Base-by-base conservation (phyloP, 2,888 invertebrate species). In the Andricus quercusramuli region DNA sequence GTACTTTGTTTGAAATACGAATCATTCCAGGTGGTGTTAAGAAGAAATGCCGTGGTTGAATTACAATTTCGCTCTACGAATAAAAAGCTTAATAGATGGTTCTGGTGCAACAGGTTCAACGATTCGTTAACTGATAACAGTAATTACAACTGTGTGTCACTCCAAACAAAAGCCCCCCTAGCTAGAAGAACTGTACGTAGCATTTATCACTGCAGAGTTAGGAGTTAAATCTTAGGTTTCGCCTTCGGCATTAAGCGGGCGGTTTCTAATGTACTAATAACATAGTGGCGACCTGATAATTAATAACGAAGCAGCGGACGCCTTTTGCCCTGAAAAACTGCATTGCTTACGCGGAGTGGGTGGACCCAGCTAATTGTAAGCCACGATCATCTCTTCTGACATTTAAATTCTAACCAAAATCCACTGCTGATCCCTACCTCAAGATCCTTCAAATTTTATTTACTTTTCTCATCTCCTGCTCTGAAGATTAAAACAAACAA, bases 211-310 rank as follows among this genome's bases (percentile, higher is more conserved):
- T 85, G 85, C 82, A 87, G 88, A 88, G 88, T 90, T 89, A 86
- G 88, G 86, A 84, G 84, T 85, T 86, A 83, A 84, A 81, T 84
- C 84, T 84, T 81, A 83, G 79, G 66, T 88, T 82, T 85, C 78
- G 88, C 88, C 86, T 78, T 83, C 82, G 88, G 88, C 88, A 85
- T 83, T 80, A 80, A 86, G 87, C 90, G 89, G 89, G 88, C 89
- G 90, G 90, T 90, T 90, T 91, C 90, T 92, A 92, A 92, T 91
- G 90, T 90, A 90, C 91, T 92, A 92, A 92, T 92, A 92, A 92
- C 90, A 92, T 89, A 89, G 90, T 92, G 86, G 90, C 88, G 80
- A 89, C 80, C 88, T 87, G 88, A 89, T 91, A 91, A 92, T 92
- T 92, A 92, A 92, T 92, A 91, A 91, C 83, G 82, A 82, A 83